These are phyloP conservation scores for Spodoptera litura DNA, from an alignment of 1,140 invertebrate species.

Conservation along the genomic window DNA sequence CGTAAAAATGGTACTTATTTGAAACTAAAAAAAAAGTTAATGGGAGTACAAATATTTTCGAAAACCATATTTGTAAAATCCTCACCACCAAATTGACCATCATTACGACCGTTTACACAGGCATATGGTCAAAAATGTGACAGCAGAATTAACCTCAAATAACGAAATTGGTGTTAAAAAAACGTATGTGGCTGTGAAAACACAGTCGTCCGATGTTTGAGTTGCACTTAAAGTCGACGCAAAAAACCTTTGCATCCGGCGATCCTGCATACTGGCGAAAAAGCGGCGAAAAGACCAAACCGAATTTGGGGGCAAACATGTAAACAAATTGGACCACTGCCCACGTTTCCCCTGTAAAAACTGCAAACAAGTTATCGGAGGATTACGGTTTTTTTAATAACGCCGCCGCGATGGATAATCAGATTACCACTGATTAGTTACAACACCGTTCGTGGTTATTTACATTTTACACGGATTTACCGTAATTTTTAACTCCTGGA, in stretches of 20 bases:
- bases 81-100: constrained; percentile 14
- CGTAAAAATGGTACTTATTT: not conserved
- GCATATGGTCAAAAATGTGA: constrained; percentile 19
- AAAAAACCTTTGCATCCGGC: constrained; percentile 72
- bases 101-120: constrained; percentile 32
- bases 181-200: constrained; percentile 51
- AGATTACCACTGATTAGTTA: not conserved
- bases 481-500: no score
- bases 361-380: constrained; percentile 15
- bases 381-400: constrained; percentile 14
- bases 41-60: not conserved
- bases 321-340: constrained; percentile 74
- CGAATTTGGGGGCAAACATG: constrained; percentile 76
- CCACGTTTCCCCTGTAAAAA: constrained; percentile 62
- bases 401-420: not conserved
- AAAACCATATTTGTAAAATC: constrained; percentile 19
- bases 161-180: constrained; percentile 38
- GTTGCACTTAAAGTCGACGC: constrained; percentile 66
- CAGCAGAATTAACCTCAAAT: constrained; percentile 41
- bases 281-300: constrained; percentile 75
- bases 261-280: constrained; percentile 73
- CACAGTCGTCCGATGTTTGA: constrained; percentile 70
- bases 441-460: no score
- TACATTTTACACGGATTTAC: no score
- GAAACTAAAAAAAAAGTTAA: not conserved